phyloP scores from a whole-genome alignment of 1,140 invertebrate species.

The Frieseomelitta varia region DNA sequence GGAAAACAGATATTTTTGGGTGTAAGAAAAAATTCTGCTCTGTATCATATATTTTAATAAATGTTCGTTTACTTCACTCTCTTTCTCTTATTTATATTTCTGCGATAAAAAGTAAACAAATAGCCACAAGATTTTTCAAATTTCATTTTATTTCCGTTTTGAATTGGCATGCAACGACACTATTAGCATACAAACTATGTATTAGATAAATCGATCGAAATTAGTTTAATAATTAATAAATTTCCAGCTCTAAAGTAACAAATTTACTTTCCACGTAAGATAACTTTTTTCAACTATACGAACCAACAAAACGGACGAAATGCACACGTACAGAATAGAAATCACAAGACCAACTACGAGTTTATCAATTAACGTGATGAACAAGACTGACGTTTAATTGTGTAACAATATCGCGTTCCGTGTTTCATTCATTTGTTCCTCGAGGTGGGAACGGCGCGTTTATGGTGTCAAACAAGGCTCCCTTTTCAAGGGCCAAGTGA shows the following conservation, averaged over 20 bases:
- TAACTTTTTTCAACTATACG: background rate
- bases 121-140: background rate
- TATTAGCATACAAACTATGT: background rate
- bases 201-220: background rate
- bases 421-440: background rate
- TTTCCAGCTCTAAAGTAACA: background rate
- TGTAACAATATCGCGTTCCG: background rate
- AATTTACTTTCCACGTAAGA: background rate
- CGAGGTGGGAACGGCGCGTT: background rate
- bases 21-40: background rate
- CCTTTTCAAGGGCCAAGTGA: background rate
- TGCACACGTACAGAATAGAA: background rate
- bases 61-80: background rate
- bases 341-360: background rate
- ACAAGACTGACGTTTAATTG: background rate
- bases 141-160: background rate
- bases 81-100: background rate
- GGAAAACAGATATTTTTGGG: background rate
- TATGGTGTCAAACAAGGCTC: background rate
- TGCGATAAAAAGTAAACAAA: background rate
- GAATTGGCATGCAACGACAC: background rate
- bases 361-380: background rate
- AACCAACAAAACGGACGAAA: background rate
- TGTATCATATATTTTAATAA: background rate
- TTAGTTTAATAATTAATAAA: background rate